These are phyloP conservation scores for Acanthoscelides obtectus DNA, from an alignment of 2,888 invertebrate species.

Conservation along the genomic window DNA sequence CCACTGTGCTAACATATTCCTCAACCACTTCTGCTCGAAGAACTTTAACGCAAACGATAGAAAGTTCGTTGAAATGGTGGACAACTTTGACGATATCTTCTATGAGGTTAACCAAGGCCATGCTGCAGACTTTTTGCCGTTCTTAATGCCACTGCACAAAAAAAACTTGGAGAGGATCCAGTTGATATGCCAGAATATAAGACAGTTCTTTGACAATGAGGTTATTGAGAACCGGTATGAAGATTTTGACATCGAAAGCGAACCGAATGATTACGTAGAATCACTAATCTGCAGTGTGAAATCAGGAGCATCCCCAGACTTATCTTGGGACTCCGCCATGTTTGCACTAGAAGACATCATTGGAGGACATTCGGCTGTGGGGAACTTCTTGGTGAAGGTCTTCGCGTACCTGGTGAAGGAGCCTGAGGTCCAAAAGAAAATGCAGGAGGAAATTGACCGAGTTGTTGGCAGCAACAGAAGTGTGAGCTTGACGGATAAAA, in stretches of 20 bases:
- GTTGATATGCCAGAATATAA: slow-evolving; percentile 51
- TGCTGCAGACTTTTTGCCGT: slow-evolving; percentile 61
- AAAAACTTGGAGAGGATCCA: slow-evolving; percentile 51
- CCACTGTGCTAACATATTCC: slow-evolving; percentile 58
- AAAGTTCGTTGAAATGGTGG: slow-evolving; percentile 50
- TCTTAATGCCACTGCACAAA: slow-evolving; percentile 53
- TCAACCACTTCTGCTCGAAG: slow-evolving; percentile 57
- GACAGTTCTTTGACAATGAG: slow-evolving; percentile 51
- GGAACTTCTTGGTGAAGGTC: slow-evolving; percentile 57
- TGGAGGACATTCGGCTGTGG: slow-evolving; percentile 61
- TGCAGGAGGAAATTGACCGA: slow-evolving; percentile 53
- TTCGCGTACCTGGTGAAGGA: slow-evolving; percentile 54
- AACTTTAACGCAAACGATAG: slow-evolving; percentile 47
- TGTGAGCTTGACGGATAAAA: slow-evolving; percentile 46
- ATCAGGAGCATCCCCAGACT: slow-evolving; percentile 40
- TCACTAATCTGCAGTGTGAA: slow-evolving; percentile 54
- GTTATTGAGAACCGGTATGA: slow-evolving; percentile 51
- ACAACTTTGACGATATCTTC: slow-evolving; percentile 60
- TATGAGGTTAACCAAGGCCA: slow-evolving; percentile 66
- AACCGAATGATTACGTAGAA: slow-evolving; percentile 55
- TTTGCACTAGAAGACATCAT: slow-evolving; percentile 49
- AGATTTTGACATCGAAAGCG: slow-evolving; percentile 26
- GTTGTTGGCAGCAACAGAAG: slow-evolving; percentile 35
- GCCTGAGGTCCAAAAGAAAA: slow-evolving; percentile 51
- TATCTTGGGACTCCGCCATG: slow-evolving; percentile 53